Evolutionary conservation across 2,888 invertebrate genomes (phyloP), one percentile per base, ranked within the genome.

Genomic region (Axea sp.): DNA sequence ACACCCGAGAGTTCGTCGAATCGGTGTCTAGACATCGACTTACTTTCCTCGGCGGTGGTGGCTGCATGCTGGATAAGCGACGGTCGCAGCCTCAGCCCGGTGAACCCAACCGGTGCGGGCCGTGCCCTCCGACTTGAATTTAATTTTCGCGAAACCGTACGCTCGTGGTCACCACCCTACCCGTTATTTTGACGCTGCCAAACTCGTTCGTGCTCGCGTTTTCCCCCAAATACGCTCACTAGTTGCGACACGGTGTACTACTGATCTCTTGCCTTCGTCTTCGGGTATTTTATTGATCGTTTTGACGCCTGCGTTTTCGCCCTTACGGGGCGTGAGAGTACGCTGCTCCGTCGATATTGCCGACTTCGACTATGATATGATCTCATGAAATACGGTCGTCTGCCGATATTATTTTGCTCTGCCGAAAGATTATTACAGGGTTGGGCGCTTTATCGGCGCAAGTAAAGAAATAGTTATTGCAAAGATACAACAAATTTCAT

Each of bases 41-140:
- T 90, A 94, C 94, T 93, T 94, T 94, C 89, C 94, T 93, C 60
- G 69, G 69, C 87, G 94, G 94, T 84, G 94, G 94, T 85, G 94
- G 94, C 91, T 94, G 94, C 94, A 94, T 94, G 89, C 84, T 88
- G 88, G 79, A 82, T 78, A 77, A 82, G 81, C 82, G 79, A 78
- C 76, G 81, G 80, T 81, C 75, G 82, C 84, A 82, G 83, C 82
- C 81, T 82, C 82, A 80, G 83, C 81, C 80, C 81, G 79, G 68
- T 55, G 45, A 53, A 62, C 77, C 77, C 74, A 76, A 33, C 79
- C 78, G 77, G 76, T 71, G n/a, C n/a, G n/a, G 28, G 43, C 55
- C 26, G 35, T 17, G 55, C 17, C 12, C 26, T 31, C 30, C 28
- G 39, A 30, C 17, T 19, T 14, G 30, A 12, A 57, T 17, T 15